Evolutionary conservation across 2,113 vertebrate genomes (phyloP), one percentile per base, ranked within the genome.

Genomic region (Holacanthus passer): DNA sequence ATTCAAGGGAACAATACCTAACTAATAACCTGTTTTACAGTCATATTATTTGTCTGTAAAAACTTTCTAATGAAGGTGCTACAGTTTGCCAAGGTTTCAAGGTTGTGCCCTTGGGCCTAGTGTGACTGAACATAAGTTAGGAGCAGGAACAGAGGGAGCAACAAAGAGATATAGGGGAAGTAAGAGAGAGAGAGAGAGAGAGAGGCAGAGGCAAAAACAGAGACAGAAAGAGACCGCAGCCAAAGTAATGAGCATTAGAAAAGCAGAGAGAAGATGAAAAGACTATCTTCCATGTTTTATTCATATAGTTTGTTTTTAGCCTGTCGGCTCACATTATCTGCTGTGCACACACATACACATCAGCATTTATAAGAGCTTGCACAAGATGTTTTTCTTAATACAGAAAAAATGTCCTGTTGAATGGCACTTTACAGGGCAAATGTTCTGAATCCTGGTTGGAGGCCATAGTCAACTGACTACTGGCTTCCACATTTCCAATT

Each of bases 241-340:
- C 69, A 82, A 77, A 88, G 89, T 92, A 93, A 93, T 89, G 88
- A 91, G 88, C 85, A 84, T 85, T 89, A 91, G 89, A 93, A 89
- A 84, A 91, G 83, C 81, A 77, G 82, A 85, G 87, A 19, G 58
- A 81, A 92, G 92, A 93, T 93, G 90, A 93, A 93, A 92, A 87
- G 76, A 89, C 82, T 74, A 69, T 66, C 84, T 70, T 19, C 73
- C 65, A 93, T 92, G 84, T 90, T 92, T 93, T 91, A 93, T 93
- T 93, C 89, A 92, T 93, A 77, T 67, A 80, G 88, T 92, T 92
- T 92, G 91, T 92, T 91, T 93, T 93, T 92, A 90, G 84, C 76
- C 82, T 75, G 87, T 90, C 69, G 76, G 73, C 86, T 89, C 76
- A 73, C 83, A 87, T 89, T 87, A 83, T 66, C 75, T 79, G 52